phyloP scores from a whole-genome alignment of 2,113 vertebrate species.

The Elephantulus edwardii region DNA sequence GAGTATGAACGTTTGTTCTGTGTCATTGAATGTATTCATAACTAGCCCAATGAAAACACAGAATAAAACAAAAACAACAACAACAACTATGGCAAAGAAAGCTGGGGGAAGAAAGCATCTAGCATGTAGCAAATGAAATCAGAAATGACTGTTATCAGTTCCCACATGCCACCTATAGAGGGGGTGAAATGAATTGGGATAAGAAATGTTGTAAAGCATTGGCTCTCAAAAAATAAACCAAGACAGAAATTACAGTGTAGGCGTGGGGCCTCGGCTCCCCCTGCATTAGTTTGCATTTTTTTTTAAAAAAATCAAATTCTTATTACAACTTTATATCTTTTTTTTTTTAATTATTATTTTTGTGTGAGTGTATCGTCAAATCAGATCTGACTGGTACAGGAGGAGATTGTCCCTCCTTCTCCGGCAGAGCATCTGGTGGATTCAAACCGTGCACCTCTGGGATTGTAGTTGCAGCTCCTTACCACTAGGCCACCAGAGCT shows the following conservation, averaged over 20 bases:
- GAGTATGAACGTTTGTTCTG: conserved; percentile 61
- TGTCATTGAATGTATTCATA: conserved; percentile 49
- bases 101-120: conserved; percentile 60
- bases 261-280: not conserved
- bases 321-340: too few species aligned
- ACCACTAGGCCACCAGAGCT: too few species aligned
- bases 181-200: conserved; percentile 58
- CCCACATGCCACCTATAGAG: conserved; percentile 67
- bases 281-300: not conserved
- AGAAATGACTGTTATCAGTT: conserved; percentile 63
- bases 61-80: not conserved
- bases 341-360: too few species aligned
- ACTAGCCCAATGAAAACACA: conserved; percentile 22
- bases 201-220: not conserved
- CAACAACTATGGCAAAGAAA: too few species aligned
- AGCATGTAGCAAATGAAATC: conserved; percentile 43
- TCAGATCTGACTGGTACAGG: too few species aligned
- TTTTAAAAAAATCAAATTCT: not conserved
- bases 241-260: not conserved
- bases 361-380: too few species aligned
- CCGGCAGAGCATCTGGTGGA: too few species aligned
- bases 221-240: not conserved
- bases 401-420: too few species aligned
- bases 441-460: too few species aligned
- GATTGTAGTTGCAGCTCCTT: too few species aligned